Conservation (phyloP, 1,140 invertebrate species). For the Muscidifurax raptorellus region DNA sequence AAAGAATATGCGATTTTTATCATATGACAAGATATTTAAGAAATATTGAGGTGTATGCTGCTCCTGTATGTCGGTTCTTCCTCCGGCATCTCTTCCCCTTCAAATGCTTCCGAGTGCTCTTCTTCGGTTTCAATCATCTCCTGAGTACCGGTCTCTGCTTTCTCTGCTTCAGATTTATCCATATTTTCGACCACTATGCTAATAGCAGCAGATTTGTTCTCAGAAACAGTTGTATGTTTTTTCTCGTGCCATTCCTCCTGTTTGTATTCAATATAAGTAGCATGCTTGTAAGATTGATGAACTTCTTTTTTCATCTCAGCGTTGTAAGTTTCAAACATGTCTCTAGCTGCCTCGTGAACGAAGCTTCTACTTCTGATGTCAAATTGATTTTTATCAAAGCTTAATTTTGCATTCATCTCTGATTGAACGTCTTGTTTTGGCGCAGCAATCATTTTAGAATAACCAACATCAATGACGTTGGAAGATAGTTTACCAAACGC, state of each 20-base stretch:
- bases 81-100: too few relatives aligned
- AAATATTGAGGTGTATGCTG: neutral
- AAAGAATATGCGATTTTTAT: neutral
- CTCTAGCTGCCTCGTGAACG: slow-evolving; percentile 52
- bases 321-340: slow-evolving; percentile 51
- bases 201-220: too few relatives aligned
- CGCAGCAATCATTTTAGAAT: neutral
- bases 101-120: too few relatives aligned
- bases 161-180: too few relatives aligned
- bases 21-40: neutral
- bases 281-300: slow-evolving; percentile 59
- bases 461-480: neutral
- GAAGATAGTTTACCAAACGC: neutral
- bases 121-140: too few relatives aligned
- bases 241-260: neutral
- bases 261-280: neutral
- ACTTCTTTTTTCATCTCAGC: slow-evolving; percentile 53
- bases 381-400: neutral
- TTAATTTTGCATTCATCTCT: neutral
- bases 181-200: too few relatives aligned
- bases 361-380: slow-evolving; percentile 54
- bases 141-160: too few relatives aligned
- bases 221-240: too few relatives aligned
- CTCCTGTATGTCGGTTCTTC: neutral
- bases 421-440: neutral